phyloP scores from a whole-genome alignment of 2,113 vertebrate species.

The Ramphastos sulfuratus region DNA sequence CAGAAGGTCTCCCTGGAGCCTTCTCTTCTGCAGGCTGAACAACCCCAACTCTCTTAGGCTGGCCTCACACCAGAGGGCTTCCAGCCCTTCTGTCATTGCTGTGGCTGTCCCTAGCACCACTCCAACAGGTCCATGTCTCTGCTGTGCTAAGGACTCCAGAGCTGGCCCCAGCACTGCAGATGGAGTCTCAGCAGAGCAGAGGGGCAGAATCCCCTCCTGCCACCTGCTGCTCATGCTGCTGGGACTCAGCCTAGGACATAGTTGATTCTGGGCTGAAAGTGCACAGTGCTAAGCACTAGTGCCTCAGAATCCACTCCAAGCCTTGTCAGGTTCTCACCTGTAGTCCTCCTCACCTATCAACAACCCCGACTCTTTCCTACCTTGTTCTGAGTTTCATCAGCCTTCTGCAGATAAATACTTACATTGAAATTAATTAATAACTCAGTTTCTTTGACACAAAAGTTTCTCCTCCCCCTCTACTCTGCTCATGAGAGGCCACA shows the following conservation, averaged over 20 bases:
- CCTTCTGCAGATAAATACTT: background rate
- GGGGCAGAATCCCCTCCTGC: background rate
- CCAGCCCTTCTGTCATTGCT: no score
- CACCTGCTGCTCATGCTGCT: no score
- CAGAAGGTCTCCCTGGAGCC: no score
- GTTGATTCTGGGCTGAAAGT: no score
- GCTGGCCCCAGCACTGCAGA: background rate
- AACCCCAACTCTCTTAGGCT: no score
- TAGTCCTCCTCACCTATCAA: background rate
- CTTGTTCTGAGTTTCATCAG: background rate
- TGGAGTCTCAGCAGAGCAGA: background rate
- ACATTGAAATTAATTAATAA: background rate
- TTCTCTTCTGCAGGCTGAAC: no score
- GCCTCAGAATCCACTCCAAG: background rate
- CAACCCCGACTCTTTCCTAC: background rate
- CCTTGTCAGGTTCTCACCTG: accelerated
- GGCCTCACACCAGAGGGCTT: no score
- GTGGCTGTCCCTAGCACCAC: no score
- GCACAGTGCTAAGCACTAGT: no score
- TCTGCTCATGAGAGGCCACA: no score
- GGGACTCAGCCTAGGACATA: no score
- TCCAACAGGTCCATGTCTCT: no score
- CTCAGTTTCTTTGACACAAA: background rate
- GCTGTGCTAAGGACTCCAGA: background rate
- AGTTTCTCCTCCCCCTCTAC: background rate